Evolutionary conservation across 2,797 vertebrate genomes (phyloP), one percentile per base, ranked within the genome.

Genomic region (Brachyrhaphis roseni): DNA sequence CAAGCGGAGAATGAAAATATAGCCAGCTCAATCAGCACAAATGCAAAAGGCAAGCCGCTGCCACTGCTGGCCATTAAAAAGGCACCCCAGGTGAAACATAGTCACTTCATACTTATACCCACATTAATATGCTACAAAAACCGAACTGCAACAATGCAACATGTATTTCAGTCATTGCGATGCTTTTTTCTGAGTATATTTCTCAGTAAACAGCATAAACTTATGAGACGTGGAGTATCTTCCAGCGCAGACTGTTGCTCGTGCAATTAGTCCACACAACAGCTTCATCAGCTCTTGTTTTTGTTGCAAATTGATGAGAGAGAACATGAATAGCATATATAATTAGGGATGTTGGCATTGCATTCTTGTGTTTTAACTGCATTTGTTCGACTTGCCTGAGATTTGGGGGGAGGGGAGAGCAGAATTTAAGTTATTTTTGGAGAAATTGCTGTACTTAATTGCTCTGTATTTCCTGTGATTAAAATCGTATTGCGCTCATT

Each of bases 281-380:
- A 89, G 91, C 93, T 83, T 92, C 93, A 92, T 93, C 94, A 93
- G 90, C 93, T 93, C 93, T 92, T 79, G 83, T 94, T 95, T 92
- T 88, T 92, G 47, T 89, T 88, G 92, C 92, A 90, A 88, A 89
- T 90, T 83, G 92, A 92, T 93, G 93, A 93, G 93, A 92, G 88
- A 83, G 90, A 92, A 84, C 82, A 88, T 85, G 89, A 93, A 86
- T 90, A 93, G 92, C 90, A 88, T 94, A 88, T 93, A 91, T 91
- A 93, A 94, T 95, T 93, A 93, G 90, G 90, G 86, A 88, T 88
- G 88, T 88, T 94, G 90, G 90, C 92, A 89, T 89, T 77, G 82
- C 90, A 86, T 88, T 84, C 84, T 90, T 82, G 84, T 89, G 91
- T 91, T 93, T 88, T 84, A 79, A 89, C 90, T 82, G 68, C 86